Base-by-base conservation (phyloP, 2,888 invertebrate species). In the Idaea straminata region DNA sequence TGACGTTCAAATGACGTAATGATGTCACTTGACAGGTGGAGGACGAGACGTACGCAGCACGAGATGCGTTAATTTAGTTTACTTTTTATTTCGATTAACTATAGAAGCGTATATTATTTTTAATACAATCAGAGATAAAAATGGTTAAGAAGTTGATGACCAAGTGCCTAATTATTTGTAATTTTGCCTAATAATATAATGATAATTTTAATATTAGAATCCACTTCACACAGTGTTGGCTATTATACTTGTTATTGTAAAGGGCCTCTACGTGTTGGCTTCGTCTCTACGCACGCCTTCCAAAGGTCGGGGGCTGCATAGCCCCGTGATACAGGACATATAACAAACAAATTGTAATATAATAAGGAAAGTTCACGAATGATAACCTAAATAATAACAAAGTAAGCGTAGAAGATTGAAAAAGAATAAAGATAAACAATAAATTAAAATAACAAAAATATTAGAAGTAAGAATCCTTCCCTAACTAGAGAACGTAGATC, bases 1-100 rank as follows among this genome's bases (percentile, higher is more conserved):
- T 87, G 88, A 88, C 89, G 89, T 80, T 61, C 59, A 62, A 66
- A 74, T 88, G 89, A 89, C 89, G 88, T 84, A 76, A 80, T 77
- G 71, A 72, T 80, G 77, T 77, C 83, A 79, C 73, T 74, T 80
- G 75, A 79, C 77, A 71, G 70, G 65, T 61, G 66, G 16, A 15
- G 6, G 15, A 58, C 58, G 15, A 58, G 58, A 58, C 16, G 3
- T 57, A 57, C 58, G 16, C 58, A 58, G 16, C 15, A 15, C 58
- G 58, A 58, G 16, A 58, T 58, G 15, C 15, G 15, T 57, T 15
- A 5, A 57, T 57, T 13, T 7, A 1, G 6, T 36, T 36, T 10
- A 10, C 5, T 36, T 36, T 36, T 36, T 36, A 36, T 7, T 36
- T 36, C 6, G 10, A 36, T n/a, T n/a, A 10, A 36, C 36, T 36